A percentile compares a stretch with the other conserved stretches of the same genome.
Conservation (phyloP, 2,113 vertebrate species). For the Serilophus lunatus region DNA sequence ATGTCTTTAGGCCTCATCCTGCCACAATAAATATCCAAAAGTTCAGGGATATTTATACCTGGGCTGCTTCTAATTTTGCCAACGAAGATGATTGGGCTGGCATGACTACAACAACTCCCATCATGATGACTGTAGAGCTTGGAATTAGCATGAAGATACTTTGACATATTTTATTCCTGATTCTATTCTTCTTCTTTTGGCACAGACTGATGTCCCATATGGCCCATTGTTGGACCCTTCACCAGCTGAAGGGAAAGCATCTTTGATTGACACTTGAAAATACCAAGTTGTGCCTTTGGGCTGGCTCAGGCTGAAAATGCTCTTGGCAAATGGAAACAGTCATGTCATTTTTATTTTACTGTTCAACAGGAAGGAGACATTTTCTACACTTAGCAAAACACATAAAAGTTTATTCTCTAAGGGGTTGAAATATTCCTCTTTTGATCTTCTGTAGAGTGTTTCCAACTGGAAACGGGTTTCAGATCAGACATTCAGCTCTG, state of each 20-base stretch:
- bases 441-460: neutral
- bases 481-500: neutral
- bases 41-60: conserved; percentile 28
- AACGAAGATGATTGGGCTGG: neutral
- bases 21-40: neutral
- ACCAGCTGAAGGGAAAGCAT: conserved; percentile 48
- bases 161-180: conserved; percentile 18
- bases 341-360: conserved; percentile 4
- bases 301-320: conserved; percentile 53
- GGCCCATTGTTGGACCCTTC: conserved; percentile 45
- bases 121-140: neutral
- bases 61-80: neutral
- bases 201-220: conserved; percentile 12
- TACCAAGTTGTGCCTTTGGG: conserved; percentile 50
- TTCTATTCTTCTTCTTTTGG: conserved; percentile 42
- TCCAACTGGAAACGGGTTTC: neutral
- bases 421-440: neutral
- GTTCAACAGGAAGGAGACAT: conserved; percentile 17
- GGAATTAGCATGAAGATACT: neutral
- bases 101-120: neutral
- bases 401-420: neutral
- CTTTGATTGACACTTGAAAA: conserved; percentile 58
- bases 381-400: neutral
- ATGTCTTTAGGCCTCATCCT: neutral
- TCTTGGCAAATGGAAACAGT: conserved; percentile 39